phyloP scores from a whole-genome alignment of 1,140 invertebrate genomes.

The Drosophila persimilis region DNA sequence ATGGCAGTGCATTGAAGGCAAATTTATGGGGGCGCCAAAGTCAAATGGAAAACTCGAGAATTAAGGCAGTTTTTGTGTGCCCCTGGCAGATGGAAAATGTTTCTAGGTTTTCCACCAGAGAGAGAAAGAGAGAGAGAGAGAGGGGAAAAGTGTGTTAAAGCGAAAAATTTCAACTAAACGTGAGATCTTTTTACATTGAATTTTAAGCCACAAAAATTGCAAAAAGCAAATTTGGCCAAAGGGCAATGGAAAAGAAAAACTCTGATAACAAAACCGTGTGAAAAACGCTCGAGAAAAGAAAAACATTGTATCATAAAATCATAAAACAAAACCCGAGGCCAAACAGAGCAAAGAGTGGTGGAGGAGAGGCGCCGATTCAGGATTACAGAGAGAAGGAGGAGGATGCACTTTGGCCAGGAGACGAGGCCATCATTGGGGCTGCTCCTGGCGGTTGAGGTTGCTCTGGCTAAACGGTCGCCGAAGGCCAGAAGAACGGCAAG shows the following conservation, averaged over 20 bases:
- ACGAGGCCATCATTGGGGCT: constrained; percentile 54
- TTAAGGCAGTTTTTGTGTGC: constrained; percentile 45
- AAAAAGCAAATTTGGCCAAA: constrained; percentile 12
- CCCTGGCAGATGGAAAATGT: constrained; percentile 23
- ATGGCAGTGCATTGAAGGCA: constrained; percentile 65
- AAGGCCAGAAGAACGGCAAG: constrained; percentile 71
- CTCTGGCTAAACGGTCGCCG: constrained; percentile 25
- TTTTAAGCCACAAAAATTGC: constrained; percentile 13
- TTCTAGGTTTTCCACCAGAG: background rate
- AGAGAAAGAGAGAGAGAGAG: background rate
- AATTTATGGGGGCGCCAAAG: constrained; percentile 67
- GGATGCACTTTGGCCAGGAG: constrained; percentile 69
- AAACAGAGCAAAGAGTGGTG: constrained; percentile 3
- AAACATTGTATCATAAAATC: constrained; percentile 8
- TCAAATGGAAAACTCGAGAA: constrained; percentile 74
- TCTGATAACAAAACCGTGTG: constrained; percentile 22
- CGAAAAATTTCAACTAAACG: background rate
- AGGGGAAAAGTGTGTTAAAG: background rate
- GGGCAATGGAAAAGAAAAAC: constrained; percentile 14
- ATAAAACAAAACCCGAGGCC: constrained; percentile 32
- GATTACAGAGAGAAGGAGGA: constrained; percentile 32
- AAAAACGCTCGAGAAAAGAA: constrained; percentile 26
- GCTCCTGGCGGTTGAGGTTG: constrained; percentile 56
- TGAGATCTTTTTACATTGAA: background rate
- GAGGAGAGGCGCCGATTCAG: constrained; percentile 14